Evolutionary conservation across 2,888 invertebrate genomes (phyloP).

Genomic region (Mythimna vitellina): DNA sequence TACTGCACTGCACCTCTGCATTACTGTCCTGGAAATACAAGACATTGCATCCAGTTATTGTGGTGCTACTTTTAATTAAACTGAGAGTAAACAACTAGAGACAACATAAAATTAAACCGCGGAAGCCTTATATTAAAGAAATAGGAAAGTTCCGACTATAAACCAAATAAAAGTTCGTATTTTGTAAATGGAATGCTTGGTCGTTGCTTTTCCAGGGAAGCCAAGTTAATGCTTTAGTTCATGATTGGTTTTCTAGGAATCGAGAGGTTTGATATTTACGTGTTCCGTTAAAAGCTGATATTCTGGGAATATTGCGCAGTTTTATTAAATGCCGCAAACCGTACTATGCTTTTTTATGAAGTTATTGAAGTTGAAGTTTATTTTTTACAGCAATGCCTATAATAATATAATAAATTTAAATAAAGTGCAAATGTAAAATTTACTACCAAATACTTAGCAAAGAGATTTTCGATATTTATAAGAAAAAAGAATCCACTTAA

Average conservation of each 20-base stretch:
- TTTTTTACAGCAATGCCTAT: background rate
- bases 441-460: background rate
- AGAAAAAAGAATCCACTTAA: too few relatives aligned
- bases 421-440: background rate
- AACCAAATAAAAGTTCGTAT: slow-evolving; percentile 22
- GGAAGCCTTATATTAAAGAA: slow-evolving; percentile 9
- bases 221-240: slow-evolving; percentile 1
- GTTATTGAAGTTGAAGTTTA: too few relatives aligned
- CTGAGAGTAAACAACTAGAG: slow-evolving; percentile 1
- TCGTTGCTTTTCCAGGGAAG: slow-evolving; percentile 15
- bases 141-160: slow-evolving; percentile 1
- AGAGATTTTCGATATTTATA: too few relatives aligned
- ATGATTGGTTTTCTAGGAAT: slow-evolving; percentile 47
- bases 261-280: slow-evolving; percentile 21
- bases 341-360: background rate
- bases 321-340: slow-evolving; percentile 1
- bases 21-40: background rate
- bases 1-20: background rate
- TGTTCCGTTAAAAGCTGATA: slow-evolving; percentile 6
- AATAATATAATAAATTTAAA: background rate
- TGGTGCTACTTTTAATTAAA: slow-evolving; percentile 1
- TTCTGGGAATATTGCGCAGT: slow-evolving; percentile 31
- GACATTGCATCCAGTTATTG: background rate
- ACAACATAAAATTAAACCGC: background rate
- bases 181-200: slow-evolving; percentile 30